Conservation (phyloP, 2,113 vertebrate genomes). For the Diadophis punctatus region DNA sequence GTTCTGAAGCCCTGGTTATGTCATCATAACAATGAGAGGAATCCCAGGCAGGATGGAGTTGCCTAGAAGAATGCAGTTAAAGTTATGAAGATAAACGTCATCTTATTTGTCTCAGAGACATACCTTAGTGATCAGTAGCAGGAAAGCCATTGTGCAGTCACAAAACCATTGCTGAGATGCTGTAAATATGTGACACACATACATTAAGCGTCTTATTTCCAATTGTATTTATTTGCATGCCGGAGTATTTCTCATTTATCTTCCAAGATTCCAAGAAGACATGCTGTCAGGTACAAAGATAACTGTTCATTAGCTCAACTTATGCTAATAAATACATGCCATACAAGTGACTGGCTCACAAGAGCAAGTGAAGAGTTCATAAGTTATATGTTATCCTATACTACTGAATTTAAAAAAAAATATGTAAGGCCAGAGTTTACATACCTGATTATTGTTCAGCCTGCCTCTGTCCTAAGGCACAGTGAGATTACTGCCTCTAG, state of each 20-base stretch:
- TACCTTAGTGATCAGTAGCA: slow-evolving; percentile 28
- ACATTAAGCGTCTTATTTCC: background rate
- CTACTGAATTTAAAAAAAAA: background rate
- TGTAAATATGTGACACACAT: background rate
- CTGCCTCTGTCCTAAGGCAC: too few relatives aligned
- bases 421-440: background rate
- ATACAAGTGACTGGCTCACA: background rate
- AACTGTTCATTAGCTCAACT: background rate
- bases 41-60: slow-evolving; percentile 57
- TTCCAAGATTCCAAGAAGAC: background rate
- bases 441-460: too few relatives aligned
- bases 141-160: background rate
- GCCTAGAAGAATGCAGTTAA: slow-evolving; percentile 58
- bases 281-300: background rate
- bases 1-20: slow-evolving; percentile 66
- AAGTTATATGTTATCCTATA: background rate
- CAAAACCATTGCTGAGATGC: background rate
- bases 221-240: background rate
- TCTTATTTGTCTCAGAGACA: slow-evolving; percentile 20
- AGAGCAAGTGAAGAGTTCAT: background rate
- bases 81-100: slow-evolving; percentile 43
- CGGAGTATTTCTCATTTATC: background rate
- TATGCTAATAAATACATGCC: background rate
- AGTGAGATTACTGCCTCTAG: background rate
- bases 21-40: slow-evolving; percentile 72